Evolutionary conservation across 2,888 invertebrate genomes (phyloP), one percentile per base, ranked within the genome.

Genomic region (Synanthedon andrenaeformis): DNA sequence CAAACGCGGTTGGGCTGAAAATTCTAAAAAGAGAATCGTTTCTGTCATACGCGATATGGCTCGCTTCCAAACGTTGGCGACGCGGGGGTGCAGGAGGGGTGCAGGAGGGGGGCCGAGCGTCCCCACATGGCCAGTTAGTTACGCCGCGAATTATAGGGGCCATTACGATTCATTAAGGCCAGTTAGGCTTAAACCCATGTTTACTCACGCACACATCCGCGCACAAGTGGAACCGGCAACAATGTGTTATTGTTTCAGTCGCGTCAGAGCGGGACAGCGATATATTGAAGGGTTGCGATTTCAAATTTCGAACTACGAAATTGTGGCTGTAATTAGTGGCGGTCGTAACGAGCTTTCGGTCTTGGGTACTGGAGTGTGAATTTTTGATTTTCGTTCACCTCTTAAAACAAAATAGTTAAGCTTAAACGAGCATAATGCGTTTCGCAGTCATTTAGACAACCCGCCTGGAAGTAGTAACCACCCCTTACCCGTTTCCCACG

Each of bases 121-220:
- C 83, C 84, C 84, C 85, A 81, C 82, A 84, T 78, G 85, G 84
- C 80, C 85, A 86, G 87, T 88, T 88, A 88, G 88, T 88, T 88
- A 87, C 87, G 87, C 87, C 86, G 86, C 88, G 87, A 88, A 88
- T 88, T 88, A 88, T 88, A 88, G 88, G 86, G 88, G 86, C 88
- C 88, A 88, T 88, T 88, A 88, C 88, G 88, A 88, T 88, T 88
- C 88, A 88, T 88, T 88, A 88, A 88, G 86, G 88, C 87, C 88
- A 86, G 88, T 88, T 88, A 88, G 87, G 88, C 87, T 88, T 88
- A 86, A 88, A 86, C 84, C 80, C 84, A 86, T 88, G 86, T 88
- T 88, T 88, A 83, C 87, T 69, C 81, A 85, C 84, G 70, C 86
- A 84, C 82, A 85, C 85, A 56, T 65, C 55, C 69, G 71, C 74